A percentile compares a stretch with the other conserved stretches of the same genome.
phyloP scores from a whole-genome alignment of 2,888 invertebrate genomes.

The Julus scanicus region DNA sequence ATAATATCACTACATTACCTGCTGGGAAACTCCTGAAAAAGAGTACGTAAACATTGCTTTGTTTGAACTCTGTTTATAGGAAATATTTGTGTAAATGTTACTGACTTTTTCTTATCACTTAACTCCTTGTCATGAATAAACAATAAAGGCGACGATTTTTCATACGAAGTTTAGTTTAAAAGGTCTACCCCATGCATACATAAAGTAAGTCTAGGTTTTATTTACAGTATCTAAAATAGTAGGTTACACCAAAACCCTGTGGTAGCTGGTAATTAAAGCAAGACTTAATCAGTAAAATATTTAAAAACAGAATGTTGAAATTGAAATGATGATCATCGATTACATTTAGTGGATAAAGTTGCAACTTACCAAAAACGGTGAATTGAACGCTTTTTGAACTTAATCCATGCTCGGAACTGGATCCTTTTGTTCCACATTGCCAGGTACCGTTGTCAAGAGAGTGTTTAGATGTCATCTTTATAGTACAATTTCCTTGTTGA shows the following conservation, averaged over 20 bases:
- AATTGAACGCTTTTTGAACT: neutral
- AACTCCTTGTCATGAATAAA: neutral
- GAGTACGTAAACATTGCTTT: neutral
- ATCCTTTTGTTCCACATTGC: slow-evolving; percentile 14
- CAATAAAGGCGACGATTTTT: neutral
- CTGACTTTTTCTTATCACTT: slow-evolving; percentile 16
- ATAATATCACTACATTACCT: too few relatives aligned
- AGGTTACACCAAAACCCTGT: too few relatives aligned
- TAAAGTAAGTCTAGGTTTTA: neutral
- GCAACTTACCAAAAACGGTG: neutral
- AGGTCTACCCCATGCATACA: neutral
- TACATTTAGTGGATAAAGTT: too few relatives aligned
- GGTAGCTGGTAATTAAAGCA: too few relatives aligned
- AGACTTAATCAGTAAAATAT: too few relatives aligned
- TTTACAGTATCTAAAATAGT: too few relatives aligned
- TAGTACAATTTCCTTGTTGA: neutral
- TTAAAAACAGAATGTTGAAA: too few relatives aligned
- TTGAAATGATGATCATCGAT: too few relatives aligned
- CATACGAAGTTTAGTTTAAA: neutral
- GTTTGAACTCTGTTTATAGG: neutral
- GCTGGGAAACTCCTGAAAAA: too few relatives aligned
- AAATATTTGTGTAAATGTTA: slow-evolving; percentile 25
- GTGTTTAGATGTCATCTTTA: neutral
- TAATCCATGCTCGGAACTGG: slow-evolving; percentile 30
- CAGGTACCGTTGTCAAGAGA: neutral